These are phyloP conservation scores for Myotis findleyi DNA, from an alignment of 2,797 vertebrate species.

Conservation along the genomic window DNA sequence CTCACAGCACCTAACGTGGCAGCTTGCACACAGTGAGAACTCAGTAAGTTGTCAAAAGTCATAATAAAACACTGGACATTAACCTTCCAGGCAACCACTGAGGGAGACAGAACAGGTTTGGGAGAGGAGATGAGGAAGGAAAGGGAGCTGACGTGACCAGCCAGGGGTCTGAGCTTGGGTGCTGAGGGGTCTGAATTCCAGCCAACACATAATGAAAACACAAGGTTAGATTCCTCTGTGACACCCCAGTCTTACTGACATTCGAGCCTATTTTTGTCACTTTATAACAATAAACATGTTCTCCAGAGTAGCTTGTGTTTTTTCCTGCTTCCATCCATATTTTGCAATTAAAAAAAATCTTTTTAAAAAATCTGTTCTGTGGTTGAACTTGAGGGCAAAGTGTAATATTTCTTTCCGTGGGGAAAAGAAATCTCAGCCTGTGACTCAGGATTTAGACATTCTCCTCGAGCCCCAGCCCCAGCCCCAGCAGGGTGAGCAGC, in stretches of 20 bases:
- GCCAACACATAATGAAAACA: neutral
- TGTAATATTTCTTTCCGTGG: conserved; percentile 30
- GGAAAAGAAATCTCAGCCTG: conserved; percentile 38
- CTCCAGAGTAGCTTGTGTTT: conserved; percentile 37
- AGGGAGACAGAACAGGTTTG: neutral
- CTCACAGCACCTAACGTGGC: neutral
- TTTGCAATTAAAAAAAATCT: conserved; percentile 41
- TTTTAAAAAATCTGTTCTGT: neutral
- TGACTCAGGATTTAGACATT: conserved; percentile 51
- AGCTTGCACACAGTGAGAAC: neutral
- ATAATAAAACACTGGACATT: neutral
- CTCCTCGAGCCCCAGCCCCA: neutral
- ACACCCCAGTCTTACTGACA: neutral
- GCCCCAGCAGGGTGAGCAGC: neutral
- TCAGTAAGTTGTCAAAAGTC: neutral
- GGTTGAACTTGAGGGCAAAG: conserved; percentile 39
- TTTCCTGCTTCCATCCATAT: conserved; percentile 23
- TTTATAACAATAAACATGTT: conserved; percentile 62
- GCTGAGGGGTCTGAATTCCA: neutral
- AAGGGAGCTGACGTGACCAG: neutral
- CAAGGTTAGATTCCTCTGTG: neutral
- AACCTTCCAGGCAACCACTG: neutral
- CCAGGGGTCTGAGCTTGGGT: neutral
- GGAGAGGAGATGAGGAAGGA: neutral
- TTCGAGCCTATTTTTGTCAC: neutral